Evolutionary conservation across 2,888 invertebrate genomes (phyloP), one percentile per base, ranked within the genome.

Genomic region (Lepidochrysops patricia): DNA sequence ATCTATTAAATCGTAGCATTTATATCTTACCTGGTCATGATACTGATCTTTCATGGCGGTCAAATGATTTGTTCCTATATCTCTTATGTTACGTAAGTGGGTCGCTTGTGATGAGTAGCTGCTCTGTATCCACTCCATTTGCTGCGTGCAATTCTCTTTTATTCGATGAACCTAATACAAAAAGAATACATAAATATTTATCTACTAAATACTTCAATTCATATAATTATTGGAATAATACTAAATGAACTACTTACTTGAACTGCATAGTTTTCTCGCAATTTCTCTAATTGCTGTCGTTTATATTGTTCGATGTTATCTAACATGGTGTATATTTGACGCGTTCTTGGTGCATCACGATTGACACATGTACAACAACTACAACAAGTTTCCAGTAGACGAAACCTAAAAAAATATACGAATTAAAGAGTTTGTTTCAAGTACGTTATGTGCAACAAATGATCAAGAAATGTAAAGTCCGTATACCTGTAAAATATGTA

Each of bases 81-180:
- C 97, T 65, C 97, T 91, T 70, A 98, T 95, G 75, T 97, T 97
- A 71, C 94, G 92, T 58, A 97, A 90, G 77, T 97, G 95, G 72
- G 94, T 95, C 56, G 96, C 93, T 84, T 98, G 98, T 35, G 93
- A 91, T 70, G 95, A 94, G 80, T 98, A 98, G 77, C 97, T 97
- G 75, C 93, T 95, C 74, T 97, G 94, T 67, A 98, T 96, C 93
- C 96, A 96, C 73, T 98, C 98, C 88, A 97, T 95, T 87, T 98
- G 98, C 77, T 96, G 96, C 26, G 94, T 93, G 78, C 98, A 98
- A 76, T 98, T 98, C 74, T 98, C 97, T 75, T 96, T 95, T 72
- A 98, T 97, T 66, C 96, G 92, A 80, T 95, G 94, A 69, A 97
- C 96, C 94, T 94, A 77, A 48, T 72, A 72, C 59, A 61, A 64